These are phyloP conservation scores for Andrena haemorrhoa DNA, from an alignment of 2,888 invertebrate species.

Conservation along the genomic window DNA sequence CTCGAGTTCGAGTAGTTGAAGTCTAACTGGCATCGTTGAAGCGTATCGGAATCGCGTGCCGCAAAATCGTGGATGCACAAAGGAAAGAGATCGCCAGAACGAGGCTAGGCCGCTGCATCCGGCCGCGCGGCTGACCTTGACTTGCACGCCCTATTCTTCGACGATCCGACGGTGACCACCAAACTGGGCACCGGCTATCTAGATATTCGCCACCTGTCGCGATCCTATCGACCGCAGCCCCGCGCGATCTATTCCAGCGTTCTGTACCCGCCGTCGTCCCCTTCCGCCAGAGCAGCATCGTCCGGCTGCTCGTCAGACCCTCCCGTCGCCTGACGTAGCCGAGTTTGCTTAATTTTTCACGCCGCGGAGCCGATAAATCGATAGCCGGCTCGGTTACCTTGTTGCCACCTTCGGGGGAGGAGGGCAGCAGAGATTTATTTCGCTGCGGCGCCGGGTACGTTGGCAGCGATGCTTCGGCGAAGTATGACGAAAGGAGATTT, in stretches of 20 bases:
- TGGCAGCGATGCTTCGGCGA: too few species aligned
- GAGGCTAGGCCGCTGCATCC: conserved; percentile 65
- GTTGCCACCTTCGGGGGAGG: neutral
- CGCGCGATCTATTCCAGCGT: conserved; percentile 26
- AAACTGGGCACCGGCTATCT: conserved; percentile 47
- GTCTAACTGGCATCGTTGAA: conserved; percentile 51
- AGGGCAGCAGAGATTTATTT: conserved; percentile 4
- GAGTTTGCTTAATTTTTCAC: conserved; percentile 31
- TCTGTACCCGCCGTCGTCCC: neutral
- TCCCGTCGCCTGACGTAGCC: conserved; percentile 18
- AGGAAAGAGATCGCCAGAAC: conserved; percentile 52
- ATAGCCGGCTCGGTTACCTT: neutral
- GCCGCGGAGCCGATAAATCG: conserved; percentile 36
- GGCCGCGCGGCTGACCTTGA: conserved; percentile 65
- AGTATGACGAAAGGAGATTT: too few species aligned
- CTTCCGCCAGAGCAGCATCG: neutral
- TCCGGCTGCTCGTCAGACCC: neutral
- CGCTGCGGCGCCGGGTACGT: neutral
- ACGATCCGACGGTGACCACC: conserved; percentile 55
- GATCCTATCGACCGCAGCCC: conserved; percentile 64
- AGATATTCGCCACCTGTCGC: conserved; percentile 65
- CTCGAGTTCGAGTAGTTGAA: conserved; percentile 14
- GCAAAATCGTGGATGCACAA: conserved; percentile 55
- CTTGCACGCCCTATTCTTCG: conserved; percentile 59
- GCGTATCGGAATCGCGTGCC: conserved; percentile 45